Base-by-base conservation (phyloP, 2,797 vertebrate genomes). In the Pristis pectinata region DNA sequence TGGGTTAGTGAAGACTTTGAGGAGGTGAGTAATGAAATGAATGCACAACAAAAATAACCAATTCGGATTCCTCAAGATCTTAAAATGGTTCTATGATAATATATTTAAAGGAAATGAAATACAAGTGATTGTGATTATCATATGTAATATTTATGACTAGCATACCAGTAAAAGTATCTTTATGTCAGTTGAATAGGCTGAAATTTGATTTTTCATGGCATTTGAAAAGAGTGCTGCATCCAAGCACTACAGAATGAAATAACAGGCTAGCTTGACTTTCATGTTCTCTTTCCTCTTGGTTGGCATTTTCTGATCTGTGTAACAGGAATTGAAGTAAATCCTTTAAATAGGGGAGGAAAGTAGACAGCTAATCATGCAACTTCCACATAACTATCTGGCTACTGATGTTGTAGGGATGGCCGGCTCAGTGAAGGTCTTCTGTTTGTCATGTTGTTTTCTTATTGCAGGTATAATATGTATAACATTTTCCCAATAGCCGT, bases 1-100 rank as follows among this genome's bases (percentile, higher is more conserved):
- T 99, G 99, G 99, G 98, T 99, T 97, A 99, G 98, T 27, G 97
- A 98, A 0, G 98, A 99, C 96, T 98, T 97, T 56, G 97, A 98
- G 94, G 98, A 98, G 98, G 98, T 98, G 92, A 94, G 97, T 96
- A 94, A 89, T 79, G 3, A 74, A 61, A 6, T 61, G 49, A 27
- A 34, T 85, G 10, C 85, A 56, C 44, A 6, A 15, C 56, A 61
- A 61, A n/a, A 76, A 61, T n/a, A 67, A 53, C 13, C 56, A 41
- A 83, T 67, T 59, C 64, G 41, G 74, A 9, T 37, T 82, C 24
- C 9, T 37, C n/a, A 15, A 30, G 1, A 59, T 41, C 83, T 82
- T 61, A n/a, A 94, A 9, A 44, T 64, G 53, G 37, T 56, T 94
- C 34, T 41, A 27, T 49, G 53, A 19, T 94, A 64, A 24, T 49